Evolutionary conservation across 2,797 vertebrate species (phyloP), one percentile per base, ranked within the genome.

Genomic region (Spea hammondii): DNA sequence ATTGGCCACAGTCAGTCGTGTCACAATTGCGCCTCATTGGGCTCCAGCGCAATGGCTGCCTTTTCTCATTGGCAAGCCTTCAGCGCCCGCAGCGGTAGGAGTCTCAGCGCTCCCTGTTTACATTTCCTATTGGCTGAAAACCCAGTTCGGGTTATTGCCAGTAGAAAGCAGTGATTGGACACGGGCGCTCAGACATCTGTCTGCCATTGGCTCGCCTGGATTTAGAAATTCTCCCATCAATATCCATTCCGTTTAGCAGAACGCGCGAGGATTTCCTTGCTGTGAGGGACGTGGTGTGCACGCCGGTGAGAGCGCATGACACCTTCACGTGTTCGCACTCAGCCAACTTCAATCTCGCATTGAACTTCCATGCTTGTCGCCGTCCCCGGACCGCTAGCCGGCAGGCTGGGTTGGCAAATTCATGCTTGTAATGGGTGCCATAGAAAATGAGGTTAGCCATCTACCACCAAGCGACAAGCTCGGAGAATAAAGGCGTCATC

Each of bases 31-130:
- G 17, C 12, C 14, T 79, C 72, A 74, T 75, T 65, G 72, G 78
- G 49, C 32, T 65, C 65, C n/a, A 68, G 73, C 50, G n/a, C n/a
- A 11, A 9, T 11, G 14, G 45, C 57, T 70, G 55, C 49, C 32
- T 13, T 50, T 74, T 55, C 65, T 62, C 70, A 82, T 82, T 82
- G 75, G 77, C 55, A 48, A n/a, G 51, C 0, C 69, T 17, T 4
- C 13, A 13, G 62, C 70, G 55, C 66, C 79, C 77, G 79, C 79
- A 81, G 70, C 77, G 57, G 62, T 81, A 65, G 79, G 74, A 81
- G 74, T 67, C 79, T 59, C 44, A 14, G 48, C 51, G 14, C 51
- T 76, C 74, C 59, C 79, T 54, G 17, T 59, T 62, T 68, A 50
- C 65, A 10, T 70, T 62, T 70, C 47, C 75, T 64, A 82, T 82